These are phyloP conservation scores for Clinocottus analis DNA, from an alignment of 2,113 vertebrate genomes.

Conservation along the genomic window DNA sequence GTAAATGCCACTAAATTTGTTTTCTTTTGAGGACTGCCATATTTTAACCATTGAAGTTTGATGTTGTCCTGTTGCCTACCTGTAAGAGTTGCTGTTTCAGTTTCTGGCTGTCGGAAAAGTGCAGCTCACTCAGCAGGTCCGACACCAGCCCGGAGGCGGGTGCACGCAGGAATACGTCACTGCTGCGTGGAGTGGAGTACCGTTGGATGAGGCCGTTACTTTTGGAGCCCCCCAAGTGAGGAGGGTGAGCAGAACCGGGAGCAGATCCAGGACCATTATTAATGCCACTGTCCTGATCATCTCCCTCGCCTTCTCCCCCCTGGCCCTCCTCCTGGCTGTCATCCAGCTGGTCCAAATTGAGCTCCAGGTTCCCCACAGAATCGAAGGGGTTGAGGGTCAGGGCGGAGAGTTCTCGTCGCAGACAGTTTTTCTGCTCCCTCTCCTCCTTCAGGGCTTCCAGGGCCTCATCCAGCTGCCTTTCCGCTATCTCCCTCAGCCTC, in stretches of 20 bases:
- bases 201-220: constrained; percentile 76
- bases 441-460: constrained; percentile 87
- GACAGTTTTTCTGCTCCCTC: constrained; percentile 87
- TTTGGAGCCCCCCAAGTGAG: constrained; percentile 72
- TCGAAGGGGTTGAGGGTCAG: constrained; percentile 81
- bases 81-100: constrained; percentile 87
- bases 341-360: constrained; percentile 82
- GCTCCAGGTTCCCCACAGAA: constrained; percentile 81
- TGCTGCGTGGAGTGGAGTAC: constrained; percentile 81
- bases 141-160: constrained; percentile 86
- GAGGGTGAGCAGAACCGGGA: constrained; percentile 68
- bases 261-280: constrained; percentile 77
- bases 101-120: constrained; percentile 87
- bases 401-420: constrained; percentile 83
- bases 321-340: constrained; percentile 75
- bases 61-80: constrained; percentile 69
- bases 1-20: too few relatives aligned
- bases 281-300: constrained; percentile 84
- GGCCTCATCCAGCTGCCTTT: constrained; percentile 87
- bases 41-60: neutral
- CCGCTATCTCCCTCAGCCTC: constrained; percentile 82
- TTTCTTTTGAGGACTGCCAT: neutral
- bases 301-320: constrained; percentile 67
- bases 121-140: constrained; percentile 88
- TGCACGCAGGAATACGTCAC: constrained; percentile 80